Conservation (phyloP, 2,888 invertebrate genomes). For the Mesodorylaimus sp. region DNA sequence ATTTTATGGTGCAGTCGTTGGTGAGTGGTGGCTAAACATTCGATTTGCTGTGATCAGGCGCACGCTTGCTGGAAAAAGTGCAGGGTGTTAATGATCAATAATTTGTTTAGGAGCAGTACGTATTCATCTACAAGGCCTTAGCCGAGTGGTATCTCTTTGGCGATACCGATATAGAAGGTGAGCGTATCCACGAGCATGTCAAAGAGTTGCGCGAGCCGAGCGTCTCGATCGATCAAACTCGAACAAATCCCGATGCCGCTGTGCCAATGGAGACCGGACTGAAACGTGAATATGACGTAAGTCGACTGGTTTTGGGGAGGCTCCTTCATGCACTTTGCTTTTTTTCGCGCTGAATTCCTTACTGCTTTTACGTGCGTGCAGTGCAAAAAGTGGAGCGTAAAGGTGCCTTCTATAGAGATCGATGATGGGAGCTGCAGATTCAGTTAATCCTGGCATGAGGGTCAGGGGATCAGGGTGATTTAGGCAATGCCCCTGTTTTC, state of each 20-base stretch:
- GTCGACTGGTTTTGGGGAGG: too few relatives aligned
- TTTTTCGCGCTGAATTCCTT: too few relatives aligned
- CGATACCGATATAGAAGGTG: conserved; percentile 63
- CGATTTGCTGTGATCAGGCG: neutral
- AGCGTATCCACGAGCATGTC: conserved; percentile 50
- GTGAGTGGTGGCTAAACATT: conserved; percentile 34
- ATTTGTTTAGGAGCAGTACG: conserved; percentile 64
- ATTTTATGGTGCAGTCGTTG: conserved; percentile 76
- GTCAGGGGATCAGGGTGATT: too few relatives aligned
- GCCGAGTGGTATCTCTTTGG: conserved; percentile 79
- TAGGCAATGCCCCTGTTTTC: too few relatives aligned
- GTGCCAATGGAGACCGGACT: conserved; percentile 32
- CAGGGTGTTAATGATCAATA: neutral
- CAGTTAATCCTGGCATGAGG: too few relatives aligned
- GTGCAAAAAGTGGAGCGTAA: too few relatives aligned
- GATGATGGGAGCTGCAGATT: too few relatives aligned
- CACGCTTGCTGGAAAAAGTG: neutral
- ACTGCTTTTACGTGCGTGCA: conserved; percentile 12
- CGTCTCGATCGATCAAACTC: conserved; percentile 30
- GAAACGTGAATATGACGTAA: conserved; percentile 68
- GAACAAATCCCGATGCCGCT: conserved; percentile 39
- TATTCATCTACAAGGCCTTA: conserved; percentile 78
- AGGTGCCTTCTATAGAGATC: too few relatives aligned
- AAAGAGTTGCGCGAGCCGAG: conserved; percentile 50
- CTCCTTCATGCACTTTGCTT: too few relatives aligned